Evolutionary conservation across 2,888 invertebrate species (phyloP).

Genomic region (Kryphioiulus occultus): DNA sequence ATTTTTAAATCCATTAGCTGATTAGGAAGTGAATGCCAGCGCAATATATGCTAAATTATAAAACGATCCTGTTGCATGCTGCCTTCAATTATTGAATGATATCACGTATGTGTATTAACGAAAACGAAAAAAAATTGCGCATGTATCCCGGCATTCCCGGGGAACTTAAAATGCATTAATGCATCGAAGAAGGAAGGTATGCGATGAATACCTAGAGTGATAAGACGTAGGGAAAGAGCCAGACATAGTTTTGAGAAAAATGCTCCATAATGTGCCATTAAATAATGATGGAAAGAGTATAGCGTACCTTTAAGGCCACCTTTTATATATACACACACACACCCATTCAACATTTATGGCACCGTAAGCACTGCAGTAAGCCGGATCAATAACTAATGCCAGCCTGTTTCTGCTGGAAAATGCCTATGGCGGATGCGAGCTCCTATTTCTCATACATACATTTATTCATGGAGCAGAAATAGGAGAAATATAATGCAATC

Average conservation of each 20-base stretch:
- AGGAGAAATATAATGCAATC: constrained; percentile 36
- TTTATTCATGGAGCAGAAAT: constrained; percentile 21
- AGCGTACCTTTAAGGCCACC: constrained; percentile 27
- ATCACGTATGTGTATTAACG: not conserved
- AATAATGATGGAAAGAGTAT: constrained; percentile 36
- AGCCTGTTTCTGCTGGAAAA: constrained; percentile 13
- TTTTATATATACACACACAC: not conserved
- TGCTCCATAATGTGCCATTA: constrained; percentile 36
- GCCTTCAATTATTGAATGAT: not conserved
- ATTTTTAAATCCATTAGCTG: not conserved
- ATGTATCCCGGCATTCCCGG: not conserved
- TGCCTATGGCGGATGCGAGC: constrained; percentile 31
- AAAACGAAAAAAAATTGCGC: not conserved
- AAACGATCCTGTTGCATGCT: constrained; percentile 4
- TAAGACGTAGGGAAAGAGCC: constrained; percentile 1
- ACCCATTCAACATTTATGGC: constrained; percentile 33
- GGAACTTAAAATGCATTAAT: not conserved
- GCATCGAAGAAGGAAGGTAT: not conserved
- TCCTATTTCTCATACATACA: constrained; percentile 36
- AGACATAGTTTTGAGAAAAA: constrained; percentile 14
- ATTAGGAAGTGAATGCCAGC: not conserved
- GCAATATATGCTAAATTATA: not conserved
- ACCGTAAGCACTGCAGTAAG: constrained; percentile 40
- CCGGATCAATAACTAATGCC: constrained; percentile 31
- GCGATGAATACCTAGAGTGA: not conserved